Conservation (phyloP, 1,140 invertebrate species). For the Himalopsyche phryganea region DNA sequence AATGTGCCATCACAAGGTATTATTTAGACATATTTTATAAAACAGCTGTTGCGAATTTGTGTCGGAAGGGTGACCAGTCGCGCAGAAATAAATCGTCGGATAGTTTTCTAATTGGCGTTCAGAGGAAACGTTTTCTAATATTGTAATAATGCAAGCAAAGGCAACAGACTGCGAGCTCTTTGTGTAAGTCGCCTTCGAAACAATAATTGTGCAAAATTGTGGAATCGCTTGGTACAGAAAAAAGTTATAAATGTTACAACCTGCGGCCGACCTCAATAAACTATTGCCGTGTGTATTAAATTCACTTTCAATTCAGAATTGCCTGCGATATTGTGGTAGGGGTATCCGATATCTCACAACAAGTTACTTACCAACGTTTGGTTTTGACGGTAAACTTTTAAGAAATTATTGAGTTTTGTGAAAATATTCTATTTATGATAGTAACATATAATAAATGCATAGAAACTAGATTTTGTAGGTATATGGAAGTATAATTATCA, state of each 20-base stretch:
- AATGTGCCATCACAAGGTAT: too few relatives aligned
- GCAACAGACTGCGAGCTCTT: slow-evolving; percentile 7
- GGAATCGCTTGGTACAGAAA: slow-evolving; percentile 28
- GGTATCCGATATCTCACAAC: too few relatives aligned
- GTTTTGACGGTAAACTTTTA: too few relatives aligned
- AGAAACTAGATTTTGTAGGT: too few relatives aligned
- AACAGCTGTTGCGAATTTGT: slow-evolving; percentile 14
- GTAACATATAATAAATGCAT: too few relatives aligned
- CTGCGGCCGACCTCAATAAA: slow-evolving; percentile 23
- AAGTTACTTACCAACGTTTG: too few relatives aligned
- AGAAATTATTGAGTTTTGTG: too few relatives aligned
- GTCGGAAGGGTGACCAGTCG: slow-evolving; percentile 24
- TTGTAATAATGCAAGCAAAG: slow-evolving; percentile 20
- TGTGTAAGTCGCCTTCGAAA: slow-evolving; percentile 29
- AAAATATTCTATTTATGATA: too few relatives aligned
- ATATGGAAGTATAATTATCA: too few relatives aligned
- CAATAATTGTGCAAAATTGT: slow-evolving; percentile 33
- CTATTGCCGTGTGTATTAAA: slow-evolving; percentile 22
- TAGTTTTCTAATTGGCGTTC: slow-evolving; percentile 24
- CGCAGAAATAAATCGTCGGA: slow-evolving; percentile 10
- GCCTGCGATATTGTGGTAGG: too few relatives aligned
- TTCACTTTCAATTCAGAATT: slow-evolving; percentile 21
- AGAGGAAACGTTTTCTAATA: slow-evolving; percentile 27
- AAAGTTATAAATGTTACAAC: slow-evolving; percentile 19
- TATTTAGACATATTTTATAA: neutral